Conservation (phyloP, 2,797 vertebrate genomes). For the Pachyuromys duprasi region DNA sequence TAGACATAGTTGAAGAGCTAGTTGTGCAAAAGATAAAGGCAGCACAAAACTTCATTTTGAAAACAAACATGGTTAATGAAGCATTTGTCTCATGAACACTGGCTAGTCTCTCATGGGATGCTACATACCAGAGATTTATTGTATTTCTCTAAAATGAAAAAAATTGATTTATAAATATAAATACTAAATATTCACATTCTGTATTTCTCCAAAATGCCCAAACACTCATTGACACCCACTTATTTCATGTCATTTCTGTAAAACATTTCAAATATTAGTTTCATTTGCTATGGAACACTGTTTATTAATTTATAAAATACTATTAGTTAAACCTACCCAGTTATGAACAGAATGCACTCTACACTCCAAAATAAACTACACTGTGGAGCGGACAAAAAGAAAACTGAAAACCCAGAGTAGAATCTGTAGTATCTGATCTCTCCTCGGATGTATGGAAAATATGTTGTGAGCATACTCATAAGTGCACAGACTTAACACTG, state of each 20-base stretch:
- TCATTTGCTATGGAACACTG: slow-evolving; percentile 26
- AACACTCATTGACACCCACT: background rate
- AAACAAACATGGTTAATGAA: background rate
- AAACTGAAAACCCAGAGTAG: background rate
- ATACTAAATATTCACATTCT: background rate
- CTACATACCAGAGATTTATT: background rate
- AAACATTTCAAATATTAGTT: slow-evolving; percentile 46
- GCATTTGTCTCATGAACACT: background rate
- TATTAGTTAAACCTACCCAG: background rate
- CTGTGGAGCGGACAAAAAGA: background rate
- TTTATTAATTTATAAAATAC: slow-evolving; percentile 1
- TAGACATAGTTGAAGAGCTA: background rate
- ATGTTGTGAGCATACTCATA: background rate
- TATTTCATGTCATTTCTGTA: background rate
- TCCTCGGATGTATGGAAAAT: background rate
- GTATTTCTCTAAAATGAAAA: background rate
- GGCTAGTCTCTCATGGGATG: background rate
- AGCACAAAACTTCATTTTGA: background rate
- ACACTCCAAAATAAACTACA: background rate
- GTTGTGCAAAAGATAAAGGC: background rate
- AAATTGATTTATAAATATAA: background rate
- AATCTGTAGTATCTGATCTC: background rate
- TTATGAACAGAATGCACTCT: background rate
- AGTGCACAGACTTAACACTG: background rate
- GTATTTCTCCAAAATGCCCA: background rate